Evolutionary conservation across 2,113 vertebrate species (phyloP).

Genomic region (Castor canadensis): DNA sequence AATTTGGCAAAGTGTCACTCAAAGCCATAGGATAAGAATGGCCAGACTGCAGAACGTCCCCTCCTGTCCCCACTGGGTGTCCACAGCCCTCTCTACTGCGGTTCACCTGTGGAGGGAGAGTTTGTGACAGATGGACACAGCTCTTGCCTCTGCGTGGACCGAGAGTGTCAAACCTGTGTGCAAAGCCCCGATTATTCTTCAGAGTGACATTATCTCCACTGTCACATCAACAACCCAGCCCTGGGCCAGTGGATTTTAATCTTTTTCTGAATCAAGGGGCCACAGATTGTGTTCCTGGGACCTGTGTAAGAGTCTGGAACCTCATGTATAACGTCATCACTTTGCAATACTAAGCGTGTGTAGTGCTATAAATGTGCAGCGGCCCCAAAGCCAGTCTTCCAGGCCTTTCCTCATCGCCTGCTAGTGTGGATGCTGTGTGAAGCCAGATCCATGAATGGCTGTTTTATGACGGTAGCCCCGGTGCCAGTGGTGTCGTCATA

Average conservation of each 20-base stretch:
- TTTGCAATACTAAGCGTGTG: no score
- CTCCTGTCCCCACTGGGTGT: accelerated
- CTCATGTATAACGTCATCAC: background rate
- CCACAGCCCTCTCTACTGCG: background rate
- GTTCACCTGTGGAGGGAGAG: background rate
- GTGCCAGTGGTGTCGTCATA: no score
- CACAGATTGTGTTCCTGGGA: background rate
- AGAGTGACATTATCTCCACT: background rate
- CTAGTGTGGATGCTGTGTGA: background rate
- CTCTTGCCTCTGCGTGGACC: background rate
- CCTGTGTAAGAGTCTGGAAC: background rate
- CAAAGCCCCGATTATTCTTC: background rate
- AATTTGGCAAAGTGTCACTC: background rate
- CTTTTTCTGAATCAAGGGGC: background rate
- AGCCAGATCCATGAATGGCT: background rate
- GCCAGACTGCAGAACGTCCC: background rate
- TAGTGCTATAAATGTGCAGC: no score
- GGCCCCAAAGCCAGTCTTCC: background rate
- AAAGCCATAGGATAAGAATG: background rate
- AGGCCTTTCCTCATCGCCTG: accelerated
- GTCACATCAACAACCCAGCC: background rate
- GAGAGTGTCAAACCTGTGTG: background rate
- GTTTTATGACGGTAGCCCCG: background rate
- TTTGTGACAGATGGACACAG: background rate
- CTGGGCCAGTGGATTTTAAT: background rate